phyloP scores from a whole-genome alignment of 2,888 invertebrate species.

The Yponomeuta cagnagella region DNA sequence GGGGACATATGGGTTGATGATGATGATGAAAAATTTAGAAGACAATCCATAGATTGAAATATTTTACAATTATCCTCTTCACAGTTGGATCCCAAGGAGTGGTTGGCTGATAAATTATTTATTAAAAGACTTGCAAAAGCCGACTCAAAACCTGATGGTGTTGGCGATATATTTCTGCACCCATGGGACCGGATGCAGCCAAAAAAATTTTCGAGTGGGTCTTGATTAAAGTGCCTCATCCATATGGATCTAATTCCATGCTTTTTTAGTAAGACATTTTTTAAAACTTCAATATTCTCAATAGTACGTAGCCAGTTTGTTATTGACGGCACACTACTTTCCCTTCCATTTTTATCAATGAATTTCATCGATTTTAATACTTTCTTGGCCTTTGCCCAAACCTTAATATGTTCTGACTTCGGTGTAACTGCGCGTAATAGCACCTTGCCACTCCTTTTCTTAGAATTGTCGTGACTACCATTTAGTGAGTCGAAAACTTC shows the following conservation, averaged over 20 bases:
- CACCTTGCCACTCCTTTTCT: slow-evolving; percentile 2
- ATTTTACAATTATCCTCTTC: too few relatives aligned
- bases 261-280: background rate
- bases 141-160: background rate
- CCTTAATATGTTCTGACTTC: background rate
- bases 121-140: too few relatives aligned
- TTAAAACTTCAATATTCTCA: slow-evolving; percentile 2
- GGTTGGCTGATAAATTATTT: too few relatives aligned
- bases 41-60: too few relatives aligned
- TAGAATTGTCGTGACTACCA: background rate
- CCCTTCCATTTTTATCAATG: background rate
- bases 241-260: slow-evolving; percentile 10
- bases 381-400: slow-evolving; percentile 5
- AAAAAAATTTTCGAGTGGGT: slow-evolving; percentile 11
- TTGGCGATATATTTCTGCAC: background rate
- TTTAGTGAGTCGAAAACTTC: background rate
- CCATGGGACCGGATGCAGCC: slow-evolving; percentile 8
- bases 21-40: too few relatives aligned
- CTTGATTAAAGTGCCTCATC: slow-evolving; percentile 13
- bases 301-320: slow-evolving; percentile 7
- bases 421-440: slow-evolving; percentile 6
- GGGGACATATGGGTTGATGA: too few relatives aligned
- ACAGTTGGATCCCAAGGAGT: too few relatives aligned
- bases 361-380: slow-evolving; percentile 3
- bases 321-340: slow-evolving; percentile 4